Evolutionary conservation across 2,113 vertebrate species (phyloP).

Genomic region (Desmodus rotundus): DNA sequence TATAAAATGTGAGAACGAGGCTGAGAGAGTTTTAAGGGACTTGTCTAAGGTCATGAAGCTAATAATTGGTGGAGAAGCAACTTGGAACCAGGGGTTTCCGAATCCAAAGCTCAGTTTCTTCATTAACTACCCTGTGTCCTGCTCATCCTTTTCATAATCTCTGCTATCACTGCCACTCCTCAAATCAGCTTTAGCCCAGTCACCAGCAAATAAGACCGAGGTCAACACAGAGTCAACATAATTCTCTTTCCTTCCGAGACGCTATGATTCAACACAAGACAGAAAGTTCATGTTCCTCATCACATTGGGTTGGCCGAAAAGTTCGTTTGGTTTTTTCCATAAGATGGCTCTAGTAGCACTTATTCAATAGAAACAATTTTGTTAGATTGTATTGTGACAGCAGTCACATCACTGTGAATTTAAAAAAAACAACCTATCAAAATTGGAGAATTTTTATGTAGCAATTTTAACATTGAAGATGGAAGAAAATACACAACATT

Average conservation of each 20-base stretch:
- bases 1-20: not conserved
- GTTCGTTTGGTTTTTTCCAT: no score
- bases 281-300: not conserved
- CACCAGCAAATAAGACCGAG: not conserved
- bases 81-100: not conserved
- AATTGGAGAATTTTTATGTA: no score
- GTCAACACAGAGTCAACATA: not conserved
- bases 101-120: not conserved
- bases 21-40: not conserved
- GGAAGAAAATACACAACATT: no score
- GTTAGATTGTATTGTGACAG: no score
- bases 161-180: not conserved
- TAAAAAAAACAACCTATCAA: no score
- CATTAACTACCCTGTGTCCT: not conserved
- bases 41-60: not conserved
- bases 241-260: not conserved
- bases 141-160: not conserved
- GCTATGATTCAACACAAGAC: not conserved
- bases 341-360: no score
- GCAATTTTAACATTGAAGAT: no score
- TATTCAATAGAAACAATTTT: no score
- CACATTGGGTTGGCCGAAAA: no score
- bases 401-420: no score
- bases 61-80: not conserved
- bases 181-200: not conserved